Conservation (phyloP, 2,797 vertebrate species). For the Myotis myotis region DNA sequence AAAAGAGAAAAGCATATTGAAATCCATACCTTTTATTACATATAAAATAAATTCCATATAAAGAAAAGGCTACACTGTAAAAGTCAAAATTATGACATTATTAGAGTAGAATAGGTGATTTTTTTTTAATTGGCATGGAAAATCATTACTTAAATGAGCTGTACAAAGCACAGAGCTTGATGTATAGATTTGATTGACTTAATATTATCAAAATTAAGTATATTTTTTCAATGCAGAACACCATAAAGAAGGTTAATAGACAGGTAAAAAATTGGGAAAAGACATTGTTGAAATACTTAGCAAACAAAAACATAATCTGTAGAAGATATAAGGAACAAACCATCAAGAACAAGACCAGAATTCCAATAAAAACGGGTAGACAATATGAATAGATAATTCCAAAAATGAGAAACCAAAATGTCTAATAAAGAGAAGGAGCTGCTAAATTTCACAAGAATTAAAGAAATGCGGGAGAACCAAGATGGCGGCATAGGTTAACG, state of each 20-base stretch:
- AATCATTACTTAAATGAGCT: not conserved
- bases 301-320: not conserved
- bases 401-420: not conserved
- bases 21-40: not conserved
- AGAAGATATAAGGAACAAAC: not conserved
- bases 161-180: not conserved
- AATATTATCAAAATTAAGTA: not conserved
- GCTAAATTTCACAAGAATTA: not conserved
- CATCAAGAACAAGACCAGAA: not conserved
- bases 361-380: not conserved
- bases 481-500: too few species aligned
- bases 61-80: not conserved
- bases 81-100: not conserved
- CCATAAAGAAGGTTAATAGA: not conserved
- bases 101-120: not conserved
- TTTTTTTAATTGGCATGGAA: not conserved
- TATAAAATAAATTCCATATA: not conserved
- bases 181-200: not conserved
- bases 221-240: not conserved
- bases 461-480: too few species aligned
- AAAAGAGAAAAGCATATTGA: not conserved
- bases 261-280: not conserved
- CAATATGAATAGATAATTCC: not conserved
- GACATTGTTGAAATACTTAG: not conserved
- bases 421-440: not conserved